Percentiles rank a stretch among this genome's conserved stretches.
Conservation (phyloP, 2,797 vertebrate species). For the Dryobates pubescens region DNA sequence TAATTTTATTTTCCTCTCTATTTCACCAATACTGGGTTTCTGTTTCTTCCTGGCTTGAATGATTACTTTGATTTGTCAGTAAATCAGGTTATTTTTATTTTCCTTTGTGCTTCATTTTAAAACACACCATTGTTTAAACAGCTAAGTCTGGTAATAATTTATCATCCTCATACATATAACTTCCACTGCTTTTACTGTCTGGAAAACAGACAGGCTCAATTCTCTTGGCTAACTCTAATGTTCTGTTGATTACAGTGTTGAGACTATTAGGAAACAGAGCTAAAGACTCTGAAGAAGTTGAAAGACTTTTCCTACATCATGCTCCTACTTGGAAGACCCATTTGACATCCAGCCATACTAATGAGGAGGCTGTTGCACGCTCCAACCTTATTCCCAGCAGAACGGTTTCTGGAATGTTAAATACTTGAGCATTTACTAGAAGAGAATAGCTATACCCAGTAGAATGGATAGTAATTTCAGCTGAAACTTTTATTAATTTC, state of each 20-base stretch:
- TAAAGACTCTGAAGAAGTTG: background rate
- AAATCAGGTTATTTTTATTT: background rate
- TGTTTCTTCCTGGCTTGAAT: background rate
- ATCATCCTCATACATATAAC: background rate
- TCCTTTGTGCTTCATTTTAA: slow-evolving; percentile 11
- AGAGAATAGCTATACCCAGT: background rate
- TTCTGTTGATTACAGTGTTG: background rate
- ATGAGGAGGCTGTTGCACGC: background rate
- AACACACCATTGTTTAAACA: background rate
- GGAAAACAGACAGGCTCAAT: background rate
- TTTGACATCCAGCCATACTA: background rate
- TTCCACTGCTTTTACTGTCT: background rate
- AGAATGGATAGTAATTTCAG: background rate
- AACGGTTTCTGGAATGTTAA: background rate
- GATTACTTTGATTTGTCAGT: background rate
- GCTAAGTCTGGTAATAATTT: background rate
- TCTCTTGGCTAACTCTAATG: background rate
- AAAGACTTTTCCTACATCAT: background rate
- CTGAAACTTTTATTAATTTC: background rate
- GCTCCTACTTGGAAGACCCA: background rate
- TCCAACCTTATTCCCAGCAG: background rate
- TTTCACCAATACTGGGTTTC: background rate
- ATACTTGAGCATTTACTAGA: background rate
- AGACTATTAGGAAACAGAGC: background rate
- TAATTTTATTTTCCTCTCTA: background rate